Evolutionary conservation across 2,113 vertebrate genomes (phyloP), one percentile per base, ranked within the genome.

Genomic region (Crotalus horridus): DNA sequence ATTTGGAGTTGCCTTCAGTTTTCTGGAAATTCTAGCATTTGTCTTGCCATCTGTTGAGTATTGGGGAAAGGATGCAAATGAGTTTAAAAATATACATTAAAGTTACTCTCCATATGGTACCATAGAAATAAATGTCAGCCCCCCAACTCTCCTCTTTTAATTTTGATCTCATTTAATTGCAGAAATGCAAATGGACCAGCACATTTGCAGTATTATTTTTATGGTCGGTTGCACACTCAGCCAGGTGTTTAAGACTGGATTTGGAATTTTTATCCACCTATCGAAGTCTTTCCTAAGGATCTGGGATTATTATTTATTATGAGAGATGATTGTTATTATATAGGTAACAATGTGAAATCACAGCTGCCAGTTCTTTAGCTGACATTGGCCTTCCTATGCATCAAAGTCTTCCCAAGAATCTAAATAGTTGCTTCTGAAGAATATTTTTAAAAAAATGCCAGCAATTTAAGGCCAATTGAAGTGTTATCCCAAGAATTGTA

Each of bases 41-140:
- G 53, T 0, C 0, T 23, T 91, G 90, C 85, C 94, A 95, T 89
- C 53, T 90, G 54, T 81, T 39, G 92, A 51, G 88, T 24, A 89
- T 46, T 85, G 92, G 92, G 43, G 87, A 95, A 94, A 96, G 85
- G 0, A 93, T 46, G 59, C 93, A 90, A 91, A 89, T 93, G 1
- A 91, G 87, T 95, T 89, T 95, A 94, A 59, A 89, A 48, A 95
- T 89, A 85, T 95, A 23, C 17, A 88, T 93, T 92, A 7, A 59
- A 95, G 51, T 53, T 8, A 94, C 87, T 17, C 85, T 33, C 51
- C 61, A n/a, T 51, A 13, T 91, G 81, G 29, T 91, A 23, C 48
- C 85, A 54, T 6, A 91, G 46, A 88, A 91, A 95, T 23, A 93
- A n/a, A 94, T 94, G 69, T 6, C 29, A 95, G 9, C 24, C 54